Base-by-base conservation (phyloP, 2,113 vertebrate genomes). In the Caranx melampygus region DNA sequence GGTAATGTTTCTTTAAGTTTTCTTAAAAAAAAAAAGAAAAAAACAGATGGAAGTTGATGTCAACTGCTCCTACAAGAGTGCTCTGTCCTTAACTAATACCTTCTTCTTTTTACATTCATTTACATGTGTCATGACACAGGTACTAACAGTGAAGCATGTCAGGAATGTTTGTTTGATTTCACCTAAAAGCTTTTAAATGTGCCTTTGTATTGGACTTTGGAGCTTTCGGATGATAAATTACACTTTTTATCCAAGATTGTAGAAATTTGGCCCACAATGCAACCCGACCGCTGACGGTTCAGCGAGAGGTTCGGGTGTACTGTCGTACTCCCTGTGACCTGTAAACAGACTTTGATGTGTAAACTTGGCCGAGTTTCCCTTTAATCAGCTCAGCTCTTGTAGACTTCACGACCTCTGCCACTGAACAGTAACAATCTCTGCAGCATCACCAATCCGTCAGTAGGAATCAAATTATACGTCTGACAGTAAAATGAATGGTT, bases 111-210 rank as follows among this genome's bases (percentile, higher is more conserved):
- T 54, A 49, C 69, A 1, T 71, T 61, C 52, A 62, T 55, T 72
- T 34, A 26, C 52, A 54, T 26, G 21, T 64, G 33, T 79, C 26
- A 58, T 31, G 62, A 77, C 63, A 68, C 63, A 88, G 90, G 88
- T 92, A 90, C 87, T 88, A 81, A 79, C 67, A 75, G 42, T 20
- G 58, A 42, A 83, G 45, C 45, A 71, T 75, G 81, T 84, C 77
- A 76, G 47, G 12, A 75, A 55, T 15, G 64, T 63, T 84, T 58
- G 6, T 74, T 71, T 63, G 15, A 35, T 65, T 86, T 77, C 15
- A 49, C 26, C 51, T 40, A 70, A 3, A 75, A 81, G 40, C 8
- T 69, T 69, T 60, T 79, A 65, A 67, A 34, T 84, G 31, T 78
- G 6, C 52, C 3, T 49, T 54, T 68, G 10, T 12, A 6, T 72